Evolutionary conservation across 2,888 invertebrate genomes (phyloP).

Genomic region (Cerceris rybyensis): DNA sequence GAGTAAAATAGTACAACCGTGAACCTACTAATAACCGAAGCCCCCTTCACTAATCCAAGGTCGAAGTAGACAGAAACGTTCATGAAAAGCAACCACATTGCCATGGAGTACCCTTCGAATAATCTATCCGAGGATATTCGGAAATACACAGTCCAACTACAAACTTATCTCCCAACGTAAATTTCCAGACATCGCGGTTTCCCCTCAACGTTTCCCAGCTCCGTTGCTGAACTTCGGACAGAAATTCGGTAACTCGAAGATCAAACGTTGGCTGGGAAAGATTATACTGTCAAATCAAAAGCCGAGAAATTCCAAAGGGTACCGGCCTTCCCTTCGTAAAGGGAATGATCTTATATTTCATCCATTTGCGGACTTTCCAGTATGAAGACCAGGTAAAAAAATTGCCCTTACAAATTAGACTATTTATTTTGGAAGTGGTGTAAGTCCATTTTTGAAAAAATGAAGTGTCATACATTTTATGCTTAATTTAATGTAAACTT

Average conservation of each 20-base stretch:
- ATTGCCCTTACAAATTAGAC: no score
- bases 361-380: not conserved
- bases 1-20: not conserved
- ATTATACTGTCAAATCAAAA: constrained; percentile 51
- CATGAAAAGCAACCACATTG: constrained; percentile 36
- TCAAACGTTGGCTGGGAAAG: constrained; percentile 42
- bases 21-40: not conserved
- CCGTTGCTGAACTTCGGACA: constrained; percentile 28
- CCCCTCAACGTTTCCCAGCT: not conserved
- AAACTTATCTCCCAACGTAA: constrained; percentile 46
- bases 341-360: not conserved
- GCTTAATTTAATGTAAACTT: no score
- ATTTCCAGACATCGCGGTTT: constrained; percentile 34
- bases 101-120: constrained; percentile 31
- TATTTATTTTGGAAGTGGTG: no score
- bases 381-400: not conserved
- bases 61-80: constrained; percentile 26
- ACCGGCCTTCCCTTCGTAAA: not conserved
- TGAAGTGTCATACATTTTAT: no score
- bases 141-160: constrained; percentile 13
- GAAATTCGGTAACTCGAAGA: constrained; percentile 50
- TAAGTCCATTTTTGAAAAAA: no score
- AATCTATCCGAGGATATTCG: constrained; percentile 49
- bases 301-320: constrained; percentile 19
- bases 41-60: not conserved